Evolutionary conservation across 2,888 invertebrate genomes (phyloP).

Genomic region (Acleris sparsana): DNA sequence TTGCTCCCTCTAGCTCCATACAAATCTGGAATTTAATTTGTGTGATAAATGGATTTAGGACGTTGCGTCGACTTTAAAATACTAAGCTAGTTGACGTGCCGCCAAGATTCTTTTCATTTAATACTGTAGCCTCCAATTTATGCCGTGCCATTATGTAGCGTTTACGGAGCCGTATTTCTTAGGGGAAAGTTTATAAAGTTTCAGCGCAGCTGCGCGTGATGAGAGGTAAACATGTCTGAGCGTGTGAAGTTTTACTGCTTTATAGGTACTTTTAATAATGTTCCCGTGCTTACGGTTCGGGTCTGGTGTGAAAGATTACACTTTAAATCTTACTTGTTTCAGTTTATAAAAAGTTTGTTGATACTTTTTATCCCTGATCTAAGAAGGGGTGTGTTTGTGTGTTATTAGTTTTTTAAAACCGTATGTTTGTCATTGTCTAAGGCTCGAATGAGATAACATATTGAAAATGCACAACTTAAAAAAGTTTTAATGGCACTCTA

Average conservation of each 20-base stretch:
- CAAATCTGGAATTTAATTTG: slow-evolving; percentile 53
- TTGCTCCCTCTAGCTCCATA: slow-evolving; percentile 40
- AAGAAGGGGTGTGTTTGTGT: no score
- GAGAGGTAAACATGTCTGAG: slow-evolving; percentile 9
- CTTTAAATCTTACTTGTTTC: no score
- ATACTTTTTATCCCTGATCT: no score
- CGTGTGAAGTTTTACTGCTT: slow-evolving; percentile 3
- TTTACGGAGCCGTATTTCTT: slow-evolving; percentile 11
- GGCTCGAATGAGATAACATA: no score
- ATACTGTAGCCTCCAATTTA: neutral
- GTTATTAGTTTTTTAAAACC: no score
- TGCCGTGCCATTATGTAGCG: neutral
- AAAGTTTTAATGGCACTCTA: no score
- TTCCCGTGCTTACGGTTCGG: no score
- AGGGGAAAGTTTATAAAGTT: neutral
- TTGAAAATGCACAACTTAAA: no score
- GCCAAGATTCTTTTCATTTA: slow-evolving; percentile 20
- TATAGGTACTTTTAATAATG: neutral
- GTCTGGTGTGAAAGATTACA: no score
- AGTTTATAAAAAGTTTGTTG: no score
- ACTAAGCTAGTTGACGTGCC: slow-evolving; percentile 30
- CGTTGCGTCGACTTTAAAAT: slow-evolving; percentile 43
- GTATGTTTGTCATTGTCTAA: no score
- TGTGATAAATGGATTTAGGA: slow-evolving; percentile 58
- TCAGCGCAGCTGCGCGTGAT: slow-evolving; percentile 7